Base-by-base conservation (phyloP, 2,113 vertebrate genomes). In the Oceanodroma tethys region DNA sequence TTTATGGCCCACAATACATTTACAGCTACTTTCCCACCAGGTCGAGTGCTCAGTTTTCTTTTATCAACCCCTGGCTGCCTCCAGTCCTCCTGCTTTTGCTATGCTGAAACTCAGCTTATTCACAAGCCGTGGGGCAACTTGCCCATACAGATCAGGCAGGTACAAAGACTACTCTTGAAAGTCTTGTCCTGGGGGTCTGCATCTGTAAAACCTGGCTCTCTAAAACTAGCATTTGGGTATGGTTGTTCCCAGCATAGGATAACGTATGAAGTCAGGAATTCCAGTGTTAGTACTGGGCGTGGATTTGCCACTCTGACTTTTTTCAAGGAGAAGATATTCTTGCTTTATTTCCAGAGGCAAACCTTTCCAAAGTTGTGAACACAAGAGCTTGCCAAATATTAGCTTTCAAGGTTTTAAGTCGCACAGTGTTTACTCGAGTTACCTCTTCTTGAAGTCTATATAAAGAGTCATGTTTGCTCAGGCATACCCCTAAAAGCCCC, bases 311-410 rank as follows among this genome's bases (percentile, higher is more conserved):
- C 73, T 76, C 81, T 52, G 58, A 42, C 20, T 86, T 95, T 95
- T 56, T 86, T 81, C 53, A 84, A 84, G 78, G 92, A 92, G 97
- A 95, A 96, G 78, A 92, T 63, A 47, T 97, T 98, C 94, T 96
- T 96, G 90, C 94, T 90, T 97, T 97, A 95, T 98, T 98, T 96
- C 95, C 88, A 96, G 96, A 94, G 96, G 97, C 75, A 59, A 97
- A 89, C 93, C 97, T 97, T 98, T 97, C 97, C 96, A 97, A 97
- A 98, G 94, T 42, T 94, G 97, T 94, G 90, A 97, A 96, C 80
- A 94, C 85, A 91, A 98, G 97, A 83, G 91, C 83, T 97, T 97
- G 93, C 97, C 97, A 98, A 98, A 98, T 98, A 98, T 98, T 98
- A 97, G 97, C 97, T 98, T 97, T 98, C 97, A 97, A 97, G 96